Percentiles rank a stretch among this genome's conserved stretches.
Conservation (phyloP, 2,113 vertebrate species). For the Rhadina sibilatrix region DNA sequence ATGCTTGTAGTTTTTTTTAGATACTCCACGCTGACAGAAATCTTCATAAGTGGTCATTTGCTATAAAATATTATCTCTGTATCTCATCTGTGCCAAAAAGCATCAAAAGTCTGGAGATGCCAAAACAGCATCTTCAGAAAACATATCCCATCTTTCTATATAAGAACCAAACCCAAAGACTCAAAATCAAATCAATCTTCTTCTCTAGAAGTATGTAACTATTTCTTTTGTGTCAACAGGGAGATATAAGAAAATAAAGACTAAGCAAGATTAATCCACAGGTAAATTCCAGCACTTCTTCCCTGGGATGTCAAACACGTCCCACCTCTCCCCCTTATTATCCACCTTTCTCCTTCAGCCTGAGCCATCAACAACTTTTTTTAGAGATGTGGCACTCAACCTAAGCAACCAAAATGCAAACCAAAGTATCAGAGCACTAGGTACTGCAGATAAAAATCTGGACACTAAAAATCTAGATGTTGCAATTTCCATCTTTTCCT, state of each 20-base stretch:
- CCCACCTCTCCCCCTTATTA: background rate
- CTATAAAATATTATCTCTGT: background rate
- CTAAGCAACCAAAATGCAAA: background rate
- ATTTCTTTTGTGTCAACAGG: background rate
- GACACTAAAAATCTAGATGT: background rate
- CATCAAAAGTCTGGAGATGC: background rate
- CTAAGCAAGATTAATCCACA: background rate
- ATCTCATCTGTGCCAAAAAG: background rate
- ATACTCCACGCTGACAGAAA: background rate
- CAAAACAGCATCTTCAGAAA: background rate
- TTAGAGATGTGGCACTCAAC: background rate
- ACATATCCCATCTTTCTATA: accelerated
- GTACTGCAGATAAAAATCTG: background rate
- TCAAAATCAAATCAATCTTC: background rate
- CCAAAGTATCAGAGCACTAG: background rate
- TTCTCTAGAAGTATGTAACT: background rate
- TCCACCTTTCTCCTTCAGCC: background rate
- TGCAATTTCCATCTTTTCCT: background rate
- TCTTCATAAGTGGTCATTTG: background rate
- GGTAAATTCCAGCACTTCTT: background rate
- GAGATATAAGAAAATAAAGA: background rate
- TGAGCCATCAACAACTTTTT: background rate
- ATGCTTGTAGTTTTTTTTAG: background rate
- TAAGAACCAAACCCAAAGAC: background rate
- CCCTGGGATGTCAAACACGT: background rate